Base-by-base conservation (phyloP, 2,113 vertebrate species). In the Trachemys scripta region DNA sequence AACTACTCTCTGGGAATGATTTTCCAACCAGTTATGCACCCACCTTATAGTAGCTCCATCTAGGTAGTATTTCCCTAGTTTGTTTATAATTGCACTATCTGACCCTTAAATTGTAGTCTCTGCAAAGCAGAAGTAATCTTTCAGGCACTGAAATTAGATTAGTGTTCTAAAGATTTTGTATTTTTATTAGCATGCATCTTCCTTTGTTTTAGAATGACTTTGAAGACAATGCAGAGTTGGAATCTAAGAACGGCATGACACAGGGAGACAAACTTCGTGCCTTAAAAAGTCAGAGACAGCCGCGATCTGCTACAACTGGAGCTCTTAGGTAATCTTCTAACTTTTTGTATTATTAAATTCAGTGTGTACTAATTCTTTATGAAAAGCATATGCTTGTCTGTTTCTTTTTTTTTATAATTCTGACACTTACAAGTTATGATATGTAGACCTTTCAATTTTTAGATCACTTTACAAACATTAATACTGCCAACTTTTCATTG, bases 251-350 rank as follows among this genome's bases (percentile, higher is more conserved):
- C 75, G 97, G 86, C 35, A 91, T 99, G 95, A 99, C 99, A 0
- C 99, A 99, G 96, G 99, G 99, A 98, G 99, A 99, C 97, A 99
- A 99, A 97, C 98, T 99, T 38, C 99, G 99, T 98, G 99, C 99
- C 98, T 99, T 99, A 98, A 99, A 99, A 97, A 98, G 98, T 95
- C 98, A 98, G 50, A 98, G 99, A 25, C 98, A 98, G 47, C 98
- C 98, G 10, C 98, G 99, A 4, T 98, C 98, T 2, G 93, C 98
- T 51, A 97, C 99, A 29, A 90, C 99, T 5, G 98, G 98, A 95
- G 96, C 98, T 4, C 98, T 99, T 87, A 99, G 99, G 98, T 99
- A 96, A 96, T 49, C 20, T 84, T 51, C 27, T 22, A 8, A 29
- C n/a, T 19, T 38, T n/a, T 51, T 80, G 31, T 53, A 65, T 3